Evolutionary conservation across 2,888 invertebrate species (phyloP), one percentile per base, ranked within the genome.

Genomic region (Melipona beecheii): DNA sequence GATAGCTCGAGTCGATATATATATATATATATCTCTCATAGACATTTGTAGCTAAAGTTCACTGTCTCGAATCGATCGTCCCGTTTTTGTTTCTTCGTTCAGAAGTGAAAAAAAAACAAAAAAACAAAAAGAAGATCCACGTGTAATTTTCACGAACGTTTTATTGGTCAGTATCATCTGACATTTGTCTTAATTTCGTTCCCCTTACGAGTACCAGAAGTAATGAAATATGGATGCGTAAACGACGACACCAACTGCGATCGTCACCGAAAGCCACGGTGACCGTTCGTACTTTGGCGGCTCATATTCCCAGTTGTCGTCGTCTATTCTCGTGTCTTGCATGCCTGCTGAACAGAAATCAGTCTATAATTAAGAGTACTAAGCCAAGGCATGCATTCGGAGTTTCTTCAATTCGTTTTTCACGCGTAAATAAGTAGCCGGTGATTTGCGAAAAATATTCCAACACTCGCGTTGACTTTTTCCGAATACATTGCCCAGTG

Each of bases 271-370:
- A 5, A 91, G 4, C 79, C 79, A 79, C 0, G 84, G 65, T 6
- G 90, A 86, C 4, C 74, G 62, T 73, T 92, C 78, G 2, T 84
- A 66, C 56, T 91, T 86, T 1, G 89, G 74, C 69, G 84, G 85
- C 24, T 91, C 81, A 84, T 92, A 91, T 17, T 86, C 86, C 92
- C 92, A 92, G 52, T 91, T 82, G 50, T 92, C 92, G 75, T 91
- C 91, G 77, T 92, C 73, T 69, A 81, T 78, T 24, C 84, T 86
- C 5, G 86, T 24, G 36, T 83, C 75, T 27, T 75, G 49, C 56
- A 15, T 13, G 3, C 31, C 87, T 87, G 21, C 0, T 24, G 21
- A 21, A 70, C 4, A 58, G 15, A 65, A 11, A 49, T n/a, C 13
- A 24, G 0, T 64, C n/a, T 31, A 0, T 21, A 19, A 2, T 13